Conservation (phyloP, 1,140 invertebrate species). For the Temnothorax curvispinosus region DNA sequence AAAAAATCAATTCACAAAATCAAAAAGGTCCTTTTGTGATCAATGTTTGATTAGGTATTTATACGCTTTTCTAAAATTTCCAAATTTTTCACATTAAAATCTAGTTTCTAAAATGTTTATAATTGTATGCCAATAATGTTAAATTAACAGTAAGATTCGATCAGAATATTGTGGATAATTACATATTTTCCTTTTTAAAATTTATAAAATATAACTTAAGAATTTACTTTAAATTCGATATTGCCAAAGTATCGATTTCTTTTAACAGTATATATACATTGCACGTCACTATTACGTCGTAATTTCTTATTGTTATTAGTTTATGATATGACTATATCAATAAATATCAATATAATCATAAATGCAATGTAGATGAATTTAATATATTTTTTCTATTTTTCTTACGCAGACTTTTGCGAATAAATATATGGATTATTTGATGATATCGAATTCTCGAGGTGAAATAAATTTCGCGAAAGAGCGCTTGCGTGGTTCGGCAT, state of each 20-base stretch:
- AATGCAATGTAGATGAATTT: conserved; percentile 5
- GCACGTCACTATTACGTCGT: not conserved
- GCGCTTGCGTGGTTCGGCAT: conserved; percentile 17
- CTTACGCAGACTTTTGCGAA: not conserved
- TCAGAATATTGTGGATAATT: not conserved
- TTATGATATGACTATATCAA: not conserved
- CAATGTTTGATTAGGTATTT: not conserved
- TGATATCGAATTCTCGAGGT: conserved; percentile 36
- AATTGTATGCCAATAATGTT: not conserved
- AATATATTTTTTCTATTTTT: conserved; percentile 7
- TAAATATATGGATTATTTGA: conserved; percentile 19
- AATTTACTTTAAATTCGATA: conserved; percentile 2
- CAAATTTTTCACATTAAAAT: not conserved
- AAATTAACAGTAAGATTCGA: not conserved
- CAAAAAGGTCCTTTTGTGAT: not conserved
- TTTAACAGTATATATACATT: not conserved
- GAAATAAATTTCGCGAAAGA: conserved; percentile 45
- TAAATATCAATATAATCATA: not conserved
- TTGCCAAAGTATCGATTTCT: not conserved
- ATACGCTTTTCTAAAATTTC: not conserved
- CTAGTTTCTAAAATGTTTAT: not conserved
- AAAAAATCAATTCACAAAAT: no score
- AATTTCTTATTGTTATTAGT: not conserved
- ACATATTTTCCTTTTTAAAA: not conserved
- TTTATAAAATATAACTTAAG: not conserved